Percentiles rank a stretch among this genome's conserved stretches.
These are phyloP conservation scores for Brachionus sp. DNA, from an alignment of 1,140 invertebrate species.

Conservation along the genomic window DNA sequence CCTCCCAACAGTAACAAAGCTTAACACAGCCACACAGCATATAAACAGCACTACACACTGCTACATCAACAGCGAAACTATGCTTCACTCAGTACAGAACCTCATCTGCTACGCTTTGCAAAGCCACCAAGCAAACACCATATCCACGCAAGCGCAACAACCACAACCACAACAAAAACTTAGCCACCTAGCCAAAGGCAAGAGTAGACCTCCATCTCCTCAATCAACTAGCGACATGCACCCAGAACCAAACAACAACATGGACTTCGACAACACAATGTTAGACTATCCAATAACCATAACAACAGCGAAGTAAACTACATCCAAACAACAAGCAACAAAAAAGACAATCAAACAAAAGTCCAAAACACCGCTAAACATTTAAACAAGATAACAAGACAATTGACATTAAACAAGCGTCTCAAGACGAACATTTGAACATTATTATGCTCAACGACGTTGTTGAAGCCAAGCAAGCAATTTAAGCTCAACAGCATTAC, in stretches of 20 bases:
- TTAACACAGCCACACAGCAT: not conserved
- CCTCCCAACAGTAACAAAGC: not conserved
- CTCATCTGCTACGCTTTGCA: not conserved
- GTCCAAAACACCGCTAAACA: not conserved
- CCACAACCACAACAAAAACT: not conserved
- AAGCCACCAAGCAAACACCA: not conserved
- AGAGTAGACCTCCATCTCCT: not conserved
- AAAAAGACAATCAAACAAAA: not conserved
- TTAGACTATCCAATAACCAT: not conserved
- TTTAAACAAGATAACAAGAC: not conserved
- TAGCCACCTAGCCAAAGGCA: not conserved
- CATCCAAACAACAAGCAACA: not conserved
- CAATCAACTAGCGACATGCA: not conserved
- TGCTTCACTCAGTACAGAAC: not conserved
- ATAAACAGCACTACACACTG: not conserved
- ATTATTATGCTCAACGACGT: not conserved
- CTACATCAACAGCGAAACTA: not conserved
- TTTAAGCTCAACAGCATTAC: not conserved
- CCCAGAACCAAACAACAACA: not conserved
- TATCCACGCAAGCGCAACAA: not conserved
- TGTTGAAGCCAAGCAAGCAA: not conserved
- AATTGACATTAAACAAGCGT: not conserved
- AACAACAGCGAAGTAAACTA: not conserved
- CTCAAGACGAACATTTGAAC: not conserved
- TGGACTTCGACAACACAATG: not conserved